Evolutionary conservation across 2,888 invertebrate genomes (phyloP).

Genomic region (Xylota sylvarum): DNA sequence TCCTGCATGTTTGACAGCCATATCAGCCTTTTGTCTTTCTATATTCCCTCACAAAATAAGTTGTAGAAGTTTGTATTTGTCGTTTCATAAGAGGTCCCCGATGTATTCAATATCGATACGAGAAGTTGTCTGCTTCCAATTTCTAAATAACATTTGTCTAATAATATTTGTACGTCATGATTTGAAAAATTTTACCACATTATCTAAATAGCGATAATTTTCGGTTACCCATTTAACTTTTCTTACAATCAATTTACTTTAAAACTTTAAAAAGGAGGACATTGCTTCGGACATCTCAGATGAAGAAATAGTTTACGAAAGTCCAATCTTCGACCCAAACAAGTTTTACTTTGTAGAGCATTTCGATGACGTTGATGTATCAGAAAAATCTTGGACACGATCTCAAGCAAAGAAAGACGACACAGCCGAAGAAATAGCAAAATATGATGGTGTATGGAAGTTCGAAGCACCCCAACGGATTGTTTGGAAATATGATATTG

Average conservation of each 20-base stretch:
- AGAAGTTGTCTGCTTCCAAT: too few relatives aligned
- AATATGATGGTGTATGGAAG: slow-evolving; percentile 95
- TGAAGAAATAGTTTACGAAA: slow-evolving; percentile 86
- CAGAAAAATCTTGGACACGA: slow-evolving; percentile 92
- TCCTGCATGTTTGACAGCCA: too few relatives aligned
- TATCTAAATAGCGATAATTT: too few relatives aligned
- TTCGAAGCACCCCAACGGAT: slow-evolving; percentile 92
- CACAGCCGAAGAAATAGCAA: slow-evolving; percentile 94
- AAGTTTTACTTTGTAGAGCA: slow-evolving; percentile 92
- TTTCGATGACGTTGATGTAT: slow-evolving; percentile 91
- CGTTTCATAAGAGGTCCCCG: too few relatives aligned
- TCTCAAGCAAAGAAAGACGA: slow-evolving; percentile 97
- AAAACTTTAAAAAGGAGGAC: slow-evolving; percentile 23
- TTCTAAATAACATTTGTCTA: too few relatives aligned
- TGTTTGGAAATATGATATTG: slow-evolving; percentile 93
- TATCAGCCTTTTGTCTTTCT: too few relatives aligned
- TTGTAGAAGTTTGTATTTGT: too few relatives aligned
- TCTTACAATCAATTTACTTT: not conserved
- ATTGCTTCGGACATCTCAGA: slow-evolving; percentile 34
- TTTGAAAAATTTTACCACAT: too few relatives aligned
- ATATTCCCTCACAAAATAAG: too few relatives aligned
- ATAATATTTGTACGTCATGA: too few relatives aligned
- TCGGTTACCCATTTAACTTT: too few relatives aligned
- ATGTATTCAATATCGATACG: too few relatives aligned
- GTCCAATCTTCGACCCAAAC: slow-evolving; percentile 88